These are phyloP conservation scores for Deroptyus accipitrinus DNA, from an alignment of 2,113 vertebrate species.

Conservation along the genomic window DNA sequence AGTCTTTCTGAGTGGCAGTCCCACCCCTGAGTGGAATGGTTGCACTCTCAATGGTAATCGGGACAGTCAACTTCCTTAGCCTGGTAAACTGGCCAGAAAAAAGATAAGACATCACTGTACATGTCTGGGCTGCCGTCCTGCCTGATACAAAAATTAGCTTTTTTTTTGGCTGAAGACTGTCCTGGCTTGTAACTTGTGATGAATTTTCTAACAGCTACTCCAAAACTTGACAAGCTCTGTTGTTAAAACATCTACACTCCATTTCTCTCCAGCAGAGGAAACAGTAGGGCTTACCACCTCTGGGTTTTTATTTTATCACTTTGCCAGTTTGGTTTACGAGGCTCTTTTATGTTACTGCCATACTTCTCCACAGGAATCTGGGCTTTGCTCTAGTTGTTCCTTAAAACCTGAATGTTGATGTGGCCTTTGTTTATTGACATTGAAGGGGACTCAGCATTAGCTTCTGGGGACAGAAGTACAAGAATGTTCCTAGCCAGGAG, in stretches of 20 bases:
- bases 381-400: neutral
- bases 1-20: neutral
- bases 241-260: neutral
- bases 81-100: neutral
- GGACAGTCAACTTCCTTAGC: neutral
- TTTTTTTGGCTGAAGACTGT: neutral
- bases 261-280: neutral
- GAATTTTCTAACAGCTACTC: neutral
- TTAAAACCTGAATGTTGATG: neutral
- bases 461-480: neutral
- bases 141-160: neutral
- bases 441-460: neutral
- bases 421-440: neutral
- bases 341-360: fast-evolving
- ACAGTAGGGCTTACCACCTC: neutral
- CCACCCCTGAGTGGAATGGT: neutral
- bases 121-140: neutral
- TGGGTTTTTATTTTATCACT: neutral
- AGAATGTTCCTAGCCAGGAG: neutral
- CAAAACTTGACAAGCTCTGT: neutral
- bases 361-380: neutral
- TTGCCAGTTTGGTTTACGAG: neutral
- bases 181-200: neutral
- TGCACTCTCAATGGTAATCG: neutral
- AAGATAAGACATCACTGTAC: neutral